Conservation (phyloP, 2,888 invertebrate genomes). For the Xanthia togata region DNA sequence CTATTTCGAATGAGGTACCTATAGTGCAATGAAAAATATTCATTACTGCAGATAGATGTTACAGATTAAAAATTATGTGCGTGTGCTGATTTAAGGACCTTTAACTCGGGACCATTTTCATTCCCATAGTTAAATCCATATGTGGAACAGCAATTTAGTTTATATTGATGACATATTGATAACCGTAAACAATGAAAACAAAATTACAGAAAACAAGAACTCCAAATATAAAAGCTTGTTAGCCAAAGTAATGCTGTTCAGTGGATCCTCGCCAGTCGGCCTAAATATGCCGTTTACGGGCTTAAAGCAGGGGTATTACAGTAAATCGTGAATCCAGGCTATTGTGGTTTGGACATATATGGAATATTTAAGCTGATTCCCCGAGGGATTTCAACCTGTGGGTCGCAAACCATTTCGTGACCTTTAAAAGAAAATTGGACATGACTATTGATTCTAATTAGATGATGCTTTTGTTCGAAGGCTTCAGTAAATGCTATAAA, state of each 20-base stretch:
- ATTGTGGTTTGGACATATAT: slow-evolving; percentile 82
- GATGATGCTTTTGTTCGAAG: slow-evolving; percentile 68
- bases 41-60: background rate
- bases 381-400: slow-evolving; percentile 72
- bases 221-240: slow-evolving; percentile 64
- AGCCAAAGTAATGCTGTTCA: slow-evolving; percentile 59
- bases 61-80: background rate
- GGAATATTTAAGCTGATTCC: slow-evolving; percentile 77
- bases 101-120: background rate
- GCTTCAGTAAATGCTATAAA: slow-evolving; percentile 51
- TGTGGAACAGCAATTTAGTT: slow-evolving; percentile 24
- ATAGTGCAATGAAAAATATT: slow-evolving; percentile 43
- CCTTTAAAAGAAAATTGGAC: slow-evolving; percentile 78
- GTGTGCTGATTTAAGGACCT: slow-evolving; percentile 1
- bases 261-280: slow-evolving; percentile 61
- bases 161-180: slow-evolving; percentile 47
- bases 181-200: slow-evolving; percentile 51
- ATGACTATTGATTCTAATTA: slow-evolving; percentile 78
- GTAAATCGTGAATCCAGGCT: slow-evolving; percentile 80
- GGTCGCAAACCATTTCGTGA: slow-evolving; percentile 75
- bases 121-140: slow-evolving; percentile 40
- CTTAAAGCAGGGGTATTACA: slow-evolving; percentile 81
- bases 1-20: slow-evolving; percentile 39
- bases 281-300: slow-evolving; percentile 69
- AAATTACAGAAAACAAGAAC: slow-evolving; percentile 56